phyloP scores from a whole-genome alignment of 1,140 invertebrate species.

The Polypedilum pembai region DNA sequence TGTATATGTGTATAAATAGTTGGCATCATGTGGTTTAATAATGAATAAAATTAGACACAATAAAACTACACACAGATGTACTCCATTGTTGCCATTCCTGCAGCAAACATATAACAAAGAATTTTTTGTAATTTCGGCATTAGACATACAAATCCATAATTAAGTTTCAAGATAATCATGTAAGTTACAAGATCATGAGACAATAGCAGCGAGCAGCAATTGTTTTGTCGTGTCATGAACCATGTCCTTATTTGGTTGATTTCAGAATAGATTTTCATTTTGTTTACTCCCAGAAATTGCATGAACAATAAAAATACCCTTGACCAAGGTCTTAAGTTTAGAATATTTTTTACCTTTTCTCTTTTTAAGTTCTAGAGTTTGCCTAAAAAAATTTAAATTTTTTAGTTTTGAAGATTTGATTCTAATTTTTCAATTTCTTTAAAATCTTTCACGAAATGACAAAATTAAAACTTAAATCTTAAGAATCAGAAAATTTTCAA shows the following conservation, averaged over 20 bases:
- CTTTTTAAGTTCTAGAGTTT: too few relatives aligned
- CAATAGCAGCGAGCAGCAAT: neutral
- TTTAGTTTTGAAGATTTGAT: too few relatives aligned
- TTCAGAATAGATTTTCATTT: neutral
- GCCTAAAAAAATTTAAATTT: too few relatives aligned
- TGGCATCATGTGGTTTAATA: too few relatives aligned
- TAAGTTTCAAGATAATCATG: neutral
- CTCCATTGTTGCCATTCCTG: conserved; percentile 3
- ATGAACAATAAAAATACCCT: neutral
- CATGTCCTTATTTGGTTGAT: conserved; percentile 1
- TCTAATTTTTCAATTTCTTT: too few relatives aligned
- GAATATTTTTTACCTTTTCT: too few relatives aligned
- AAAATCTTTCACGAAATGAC: too few relatives aligned
- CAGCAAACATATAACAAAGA: neutral
- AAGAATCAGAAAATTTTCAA: too few relatives aligned
- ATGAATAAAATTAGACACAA: conserved; percentile 5
- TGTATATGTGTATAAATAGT: neutral
- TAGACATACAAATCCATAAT: too few relatives aligned
- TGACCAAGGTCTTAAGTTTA: conserved; percentile 1
- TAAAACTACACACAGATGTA: neutral
- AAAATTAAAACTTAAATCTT: too few relatives aligned
- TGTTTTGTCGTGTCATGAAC: neutral
- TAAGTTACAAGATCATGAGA: conserved; percentile 9
- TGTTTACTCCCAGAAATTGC: neutral
- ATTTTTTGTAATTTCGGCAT: neutral